These are phyloP conservation scores for Irena cyanogastra DNA, from an alignment of 2,113 vertebrate genomes.

Conservation along the genomic window DNA sequence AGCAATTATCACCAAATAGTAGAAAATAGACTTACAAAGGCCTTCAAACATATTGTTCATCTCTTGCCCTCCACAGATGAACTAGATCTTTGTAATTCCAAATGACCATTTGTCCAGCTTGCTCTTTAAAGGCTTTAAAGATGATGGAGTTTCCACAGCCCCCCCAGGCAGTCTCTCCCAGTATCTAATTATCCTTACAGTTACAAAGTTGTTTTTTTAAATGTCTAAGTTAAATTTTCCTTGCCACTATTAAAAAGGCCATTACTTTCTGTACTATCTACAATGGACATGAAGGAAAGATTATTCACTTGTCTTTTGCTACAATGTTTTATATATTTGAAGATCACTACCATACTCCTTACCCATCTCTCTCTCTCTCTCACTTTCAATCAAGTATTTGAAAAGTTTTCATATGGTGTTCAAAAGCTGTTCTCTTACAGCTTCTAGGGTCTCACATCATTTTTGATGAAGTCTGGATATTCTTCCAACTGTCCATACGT, in stretches of 20 bases:
- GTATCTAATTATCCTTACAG: not conserved
- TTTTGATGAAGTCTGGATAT: not conserved
- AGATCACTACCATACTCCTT: not conserved
- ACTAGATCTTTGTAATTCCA: not conserved
- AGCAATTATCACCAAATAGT: not conserved
- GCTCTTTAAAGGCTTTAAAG: not conserved
- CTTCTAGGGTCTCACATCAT: not conserved
- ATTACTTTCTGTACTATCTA: not conserved
- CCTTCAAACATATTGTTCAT: not conserved
- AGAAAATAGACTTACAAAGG: not conserved
- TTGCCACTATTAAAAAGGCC: not conserved
- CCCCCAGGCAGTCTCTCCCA: not conserved
- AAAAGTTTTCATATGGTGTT: not conserved
- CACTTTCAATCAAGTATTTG: not conserved
- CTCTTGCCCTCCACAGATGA: not conserved
- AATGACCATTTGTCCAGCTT: not conserved
- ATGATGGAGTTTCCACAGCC: not conserved
- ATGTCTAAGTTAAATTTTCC: slow-evolving; percentile 7
- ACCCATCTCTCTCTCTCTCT: too few relatives aligned
- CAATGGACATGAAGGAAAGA: not conserved
- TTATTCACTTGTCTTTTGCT: not conserved
- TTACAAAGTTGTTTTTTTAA: not conserved
- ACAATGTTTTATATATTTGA: not conserved
- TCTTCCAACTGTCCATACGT: not conserved
- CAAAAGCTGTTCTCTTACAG: not conserved